phyloP scores from a whole-genome alignment of 2,888 invertebrate species.

The Coelogynopora nodosa region DNA sequence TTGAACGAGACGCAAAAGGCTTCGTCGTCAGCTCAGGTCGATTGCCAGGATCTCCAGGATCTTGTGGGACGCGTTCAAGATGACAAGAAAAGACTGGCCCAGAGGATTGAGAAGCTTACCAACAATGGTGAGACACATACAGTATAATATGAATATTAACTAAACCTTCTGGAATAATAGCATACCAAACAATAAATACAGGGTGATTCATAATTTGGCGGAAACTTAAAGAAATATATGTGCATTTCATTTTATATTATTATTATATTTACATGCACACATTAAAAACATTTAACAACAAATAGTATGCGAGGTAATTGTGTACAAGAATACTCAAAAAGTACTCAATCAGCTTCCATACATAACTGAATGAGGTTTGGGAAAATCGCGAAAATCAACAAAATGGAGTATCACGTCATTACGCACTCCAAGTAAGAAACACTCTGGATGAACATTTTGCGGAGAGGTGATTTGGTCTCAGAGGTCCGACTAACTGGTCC shows the following conservation, averaged over 20 bases:
- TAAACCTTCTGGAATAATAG: too few relatives aligned
- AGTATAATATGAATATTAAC: background rate
- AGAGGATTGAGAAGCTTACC: constrained; percentile 34
- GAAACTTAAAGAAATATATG: background rate
- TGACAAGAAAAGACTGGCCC: constrained; percentile 33
- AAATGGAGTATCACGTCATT: too few relatives aligned
- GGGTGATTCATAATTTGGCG: background rate
- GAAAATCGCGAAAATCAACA: background rate
- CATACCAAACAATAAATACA: too few relatives aligned
- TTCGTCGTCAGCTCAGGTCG: background rate
- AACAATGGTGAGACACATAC: background rate
- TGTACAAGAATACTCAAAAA: background rate
- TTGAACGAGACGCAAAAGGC: background rate
- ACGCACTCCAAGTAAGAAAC: too few relatives aligned
- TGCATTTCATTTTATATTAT: background rate
- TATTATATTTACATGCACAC: background rate
- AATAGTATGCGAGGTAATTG: background rate
- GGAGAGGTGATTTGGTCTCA: too few relatives aligned
- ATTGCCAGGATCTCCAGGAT: background rate
- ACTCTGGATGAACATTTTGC: too few relatives aligned
- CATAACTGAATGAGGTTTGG: background rate
- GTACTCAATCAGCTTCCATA: background rate
- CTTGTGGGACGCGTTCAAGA: constrained; percentile 20
- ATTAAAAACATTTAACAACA: background rate
- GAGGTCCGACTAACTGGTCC: too few relatives aligned